Conservation (phyloP, 2,888 invertebrate genomes). For the Callinectes sapidus region DNA sequence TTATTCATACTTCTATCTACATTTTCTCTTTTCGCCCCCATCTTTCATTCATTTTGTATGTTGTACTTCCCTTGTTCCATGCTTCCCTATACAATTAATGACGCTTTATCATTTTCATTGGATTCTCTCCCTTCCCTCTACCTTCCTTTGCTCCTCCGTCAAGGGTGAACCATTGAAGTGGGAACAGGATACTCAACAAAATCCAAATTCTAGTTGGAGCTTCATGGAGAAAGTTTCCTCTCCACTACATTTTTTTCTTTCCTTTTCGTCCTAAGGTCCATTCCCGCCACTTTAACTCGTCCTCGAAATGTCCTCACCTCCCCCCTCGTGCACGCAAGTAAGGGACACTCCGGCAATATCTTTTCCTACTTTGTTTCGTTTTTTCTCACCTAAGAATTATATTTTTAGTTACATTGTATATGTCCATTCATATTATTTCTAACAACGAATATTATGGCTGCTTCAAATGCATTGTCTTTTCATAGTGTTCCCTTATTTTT, state of each 20-base stretch:
- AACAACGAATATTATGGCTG: neutral
- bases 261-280: neutral
- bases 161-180: neutral
- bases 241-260: neutral
- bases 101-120: neutral
- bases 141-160: neutral
- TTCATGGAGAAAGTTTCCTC: slow-evolving; percentile 14
- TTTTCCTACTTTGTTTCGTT: neutral
- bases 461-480: no score
- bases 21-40: neutral
- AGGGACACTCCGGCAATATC: neutral
- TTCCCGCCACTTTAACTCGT: neutral
- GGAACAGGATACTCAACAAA: neutral
- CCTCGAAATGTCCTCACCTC: neutral
- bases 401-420: no score
- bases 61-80: neutral
- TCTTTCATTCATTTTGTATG: neutral
- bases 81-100: neutral
- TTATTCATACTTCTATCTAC: neutral
- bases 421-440: no score
- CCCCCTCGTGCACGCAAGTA: neutral
- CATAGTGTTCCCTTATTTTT: no score
- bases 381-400: neutral
- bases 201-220: neutral
- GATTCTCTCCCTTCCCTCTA: neutral